Conservation (phyloP, 2,888 invertebrate genomes). For the Mamestra brassicae region DNA sequence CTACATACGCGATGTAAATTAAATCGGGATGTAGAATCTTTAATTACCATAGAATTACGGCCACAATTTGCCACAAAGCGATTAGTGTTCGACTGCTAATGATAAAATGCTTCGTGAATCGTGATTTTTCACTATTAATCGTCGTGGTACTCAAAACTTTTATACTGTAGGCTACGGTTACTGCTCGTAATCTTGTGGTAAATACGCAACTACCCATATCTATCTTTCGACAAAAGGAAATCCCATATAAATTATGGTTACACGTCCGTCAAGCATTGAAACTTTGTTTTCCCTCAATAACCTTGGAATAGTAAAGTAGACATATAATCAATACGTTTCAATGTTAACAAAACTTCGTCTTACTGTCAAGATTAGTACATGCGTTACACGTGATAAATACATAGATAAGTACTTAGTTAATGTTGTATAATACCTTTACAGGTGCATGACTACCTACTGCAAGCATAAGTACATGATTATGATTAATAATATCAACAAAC, state of each 20-base stretch:
- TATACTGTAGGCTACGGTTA: background rate
- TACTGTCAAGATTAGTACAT: conserved; percentile 24
- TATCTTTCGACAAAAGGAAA: background rate
- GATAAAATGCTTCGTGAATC: conserved; percentile 25
- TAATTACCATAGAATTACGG: conserved; percentile 23
- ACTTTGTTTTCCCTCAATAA: conserved; percentile 13
- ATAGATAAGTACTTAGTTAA: conserved; percentile 12
- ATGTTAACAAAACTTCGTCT: conserved; percentile 31
- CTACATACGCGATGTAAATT: conserved; percentile 24
- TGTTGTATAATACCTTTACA: conserved; percentile 27
- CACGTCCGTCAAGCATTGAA: background rate
- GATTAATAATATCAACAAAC: conserved; percentile 47
- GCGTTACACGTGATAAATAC: conserved; percentile 36
- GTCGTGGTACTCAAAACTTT: conserved; percentile 21
- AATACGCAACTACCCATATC: background rate
- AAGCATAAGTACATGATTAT: conserved; percentile 44
- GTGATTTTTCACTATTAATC: conserved; percentile 44
- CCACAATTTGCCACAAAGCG: conserved; percentile 33
- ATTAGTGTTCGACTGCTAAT: conserved; percentile 27
- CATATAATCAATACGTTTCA: conserved; percentile 36
- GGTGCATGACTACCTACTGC: conserved; percentile 45
- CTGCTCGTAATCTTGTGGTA: conserved; percentile 6
- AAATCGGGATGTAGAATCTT: conserved; percentile 2
- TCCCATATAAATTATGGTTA: background rate
- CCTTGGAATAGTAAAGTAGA: conserved; percentile 41